phyloP scores from a whole-genome alignment of 2,113 vertebrate genomes.

The Danio rerio region GRCz12tu NC_133186.1:2883501-2884000 shows the following conservation, averaged over 20 bases:
- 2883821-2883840: not conserved
- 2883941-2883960: conserved; percentile 68
- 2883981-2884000: not conserved
- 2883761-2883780: not conserved
- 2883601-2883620: too few species aligned
- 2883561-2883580: too few species aligned
- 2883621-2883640: too few species aligned
- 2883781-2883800: not conserved
- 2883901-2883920: not conserved
- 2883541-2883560: too few species aligned
- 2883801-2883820: not conserved
- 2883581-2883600: too few species aligned
- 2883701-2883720: not conserved
- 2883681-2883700: too few species aligned
- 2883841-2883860: not conserved
- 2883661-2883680: too few species aligned
- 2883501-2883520: too few species aligned
- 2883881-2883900: not conserved
- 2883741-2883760: too few species aligned
- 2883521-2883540: too few species aligned
- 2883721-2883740: not conserved
- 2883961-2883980: conserved; percentile 55
- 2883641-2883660: too few species aligned
- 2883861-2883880: not conserved
- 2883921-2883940: not conserved